These are phyloP conservation scores for Octopus bimaculoides DNA, from an alignment of 1,140 invertebrate species.

Conservation along the genomic window DNA sequence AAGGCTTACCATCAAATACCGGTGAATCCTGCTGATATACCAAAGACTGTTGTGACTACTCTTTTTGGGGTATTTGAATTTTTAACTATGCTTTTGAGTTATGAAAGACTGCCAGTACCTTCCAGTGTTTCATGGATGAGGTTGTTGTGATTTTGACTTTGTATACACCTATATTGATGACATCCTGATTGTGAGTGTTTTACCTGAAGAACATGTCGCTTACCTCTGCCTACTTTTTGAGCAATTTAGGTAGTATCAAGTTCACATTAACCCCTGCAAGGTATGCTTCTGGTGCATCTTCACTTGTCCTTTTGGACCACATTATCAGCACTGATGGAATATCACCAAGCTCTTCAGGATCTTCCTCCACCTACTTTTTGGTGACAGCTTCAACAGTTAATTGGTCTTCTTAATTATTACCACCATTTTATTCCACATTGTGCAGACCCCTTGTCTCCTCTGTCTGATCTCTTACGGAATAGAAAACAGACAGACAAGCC, in stretches of 20 bases:
- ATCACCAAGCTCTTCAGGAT: constrained; percentile 12
- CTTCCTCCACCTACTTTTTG: constrained; percentile 45
- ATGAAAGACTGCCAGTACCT: background rate
- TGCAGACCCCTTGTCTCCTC: background rate
- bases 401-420: constrained; percentile 43
- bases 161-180: constrained; percentile 14
- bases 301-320: background rate
- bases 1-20: constrained; percentile 28
- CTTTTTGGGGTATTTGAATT: constrained; percentile 34
- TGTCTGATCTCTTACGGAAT: background rate
- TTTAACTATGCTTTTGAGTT: constrained; percentile 21
- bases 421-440: background rate
- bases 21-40: constrained; percentile 16
- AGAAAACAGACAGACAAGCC: background rate
- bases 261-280: background rate
- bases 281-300: background rate
- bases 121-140: background rate
- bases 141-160: background rate
- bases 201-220: constrained; percentile 27
- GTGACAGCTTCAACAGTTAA: constrained; percentile 44
- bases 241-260: background rate
- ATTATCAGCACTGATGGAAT: background rate
- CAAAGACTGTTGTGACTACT: constrained; percentile 29
- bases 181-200: background rate
- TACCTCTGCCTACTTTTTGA: background rate